phyloP scores from a whole-genome alignment of 2,888 invertebrate species.

The Deilephila elpenor region DNA sequence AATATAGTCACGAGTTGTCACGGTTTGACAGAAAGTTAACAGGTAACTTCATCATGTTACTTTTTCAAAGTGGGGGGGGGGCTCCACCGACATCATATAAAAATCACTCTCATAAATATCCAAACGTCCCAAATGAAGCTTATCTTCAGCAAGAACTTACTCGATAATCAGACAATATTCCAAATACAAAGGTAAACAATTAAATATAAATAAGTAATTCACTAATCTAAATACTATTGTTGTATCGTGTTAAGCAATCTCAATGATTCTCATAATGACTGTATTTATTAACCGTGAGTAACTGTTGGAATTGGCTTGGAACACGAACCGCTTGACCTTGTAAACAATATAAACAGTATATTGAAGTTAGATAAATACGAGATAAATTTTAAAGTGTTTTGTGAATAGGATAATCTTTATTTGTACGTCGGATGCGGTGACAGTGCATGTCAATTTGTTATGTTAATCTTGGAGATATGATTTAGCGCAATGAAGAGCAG shows the following conservation, averaged over 20 bases:
- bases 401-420: neutral
- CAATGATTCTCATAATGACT: neutral
- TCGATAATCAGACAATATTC: no score
- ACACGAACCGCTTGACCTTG: neutral
- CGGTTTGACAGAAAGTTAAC: no score
- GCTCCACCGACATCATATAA: no score
- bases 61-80: no score
- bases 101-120: no score
- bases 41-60: no score
- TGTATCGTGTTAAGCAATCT: neutral
- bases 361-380: neutral
- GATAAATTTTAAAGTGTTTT: neutral
- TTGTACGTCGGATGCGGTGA: neutral
- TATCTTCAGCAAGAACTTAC: no score
- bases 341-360: neutral
- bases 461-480: slow-evolving; percentile 48
- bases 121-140: no score
- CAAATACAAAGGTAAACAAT: neutral
- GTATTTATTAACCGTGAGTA: neutral
- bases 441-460: slow-evolving; percentile 32
- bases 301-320: neutral
- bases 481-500: slow-evolving; percentile 69
- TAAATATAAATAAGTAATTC: neutral
- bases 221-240: neutral
- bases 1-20: no score